Evolutionary conservation across 2,113 vertebrate species (phyloP).

Genomic region (Leptobrachium leishanense): DNA sequence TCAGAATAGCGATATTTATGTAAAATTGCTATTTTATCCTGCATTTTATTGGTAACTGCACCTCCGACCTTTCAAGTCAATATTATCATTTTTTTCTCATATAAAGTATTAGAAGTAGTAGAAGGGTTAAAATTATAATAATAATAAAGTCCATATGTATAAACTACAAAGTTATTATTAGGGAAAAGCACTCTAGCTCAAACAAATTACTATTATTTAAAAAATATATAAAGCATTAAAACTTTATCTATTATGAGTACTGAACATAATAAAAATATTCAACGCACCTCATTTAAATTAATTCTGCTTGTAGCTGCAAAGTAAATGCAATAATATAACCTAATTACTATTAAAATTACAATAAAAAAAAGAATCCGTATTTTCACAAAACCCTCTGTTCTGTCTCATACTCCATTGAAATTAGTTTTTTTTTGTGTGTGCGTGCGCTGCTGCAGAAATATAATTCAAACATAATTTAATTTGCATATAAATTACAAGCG

Average conservation of each 20-base stretch:
- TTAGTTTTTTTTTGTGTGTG: slow-evolving; percentile 19
- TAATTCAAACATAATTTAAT: slow-evolving; percentile 42
- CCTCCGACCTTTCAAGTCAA: too few relatives aligned
- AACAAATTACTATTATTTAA: too few relatives aligned
- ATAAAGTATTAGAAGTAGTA: too few relatives aligned
- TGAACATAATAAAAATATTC: background rate
- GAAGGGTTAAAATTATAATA: too few relatives aligned
- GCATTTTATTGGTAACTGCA: too few relatives aligned
- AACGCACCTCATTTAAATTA: background rate
- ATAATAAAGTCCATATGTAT: too few relatives aligned
- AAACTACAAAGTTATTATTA: too few relatives aligned
- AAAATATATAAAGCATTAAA: too few relatives aligned
- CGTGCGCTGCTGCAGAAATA: slow-evolving; percentile 12
- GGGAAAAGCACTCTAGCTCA: too few relatives aligned
- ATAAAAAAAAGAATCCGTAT: slow-evolving; percentile 25
- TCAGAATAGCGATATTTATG: too few relatives aligned
- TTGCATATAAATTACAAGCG: slow-evolving; percentile 39
- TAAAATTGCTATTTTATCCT: too few relatives aligned
- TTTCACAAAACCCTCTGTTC: slow-evolving; percentile 22
- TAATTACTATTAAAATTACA: slow-evolving; percentile 32
- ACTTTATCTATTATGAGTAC: background rate
- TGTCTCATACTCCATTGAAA: slow-evolving; percentile 33
- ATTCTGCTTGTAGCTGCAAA: slow-evolving; percentile 10
- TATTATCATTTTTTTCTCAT: too few relatives aligned
- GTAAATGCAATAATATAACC: slow-evolving; percentile 25